Conservation (phyloP, 1,140 invertebrate genomes). For the Eciton burchellii region DNA sequence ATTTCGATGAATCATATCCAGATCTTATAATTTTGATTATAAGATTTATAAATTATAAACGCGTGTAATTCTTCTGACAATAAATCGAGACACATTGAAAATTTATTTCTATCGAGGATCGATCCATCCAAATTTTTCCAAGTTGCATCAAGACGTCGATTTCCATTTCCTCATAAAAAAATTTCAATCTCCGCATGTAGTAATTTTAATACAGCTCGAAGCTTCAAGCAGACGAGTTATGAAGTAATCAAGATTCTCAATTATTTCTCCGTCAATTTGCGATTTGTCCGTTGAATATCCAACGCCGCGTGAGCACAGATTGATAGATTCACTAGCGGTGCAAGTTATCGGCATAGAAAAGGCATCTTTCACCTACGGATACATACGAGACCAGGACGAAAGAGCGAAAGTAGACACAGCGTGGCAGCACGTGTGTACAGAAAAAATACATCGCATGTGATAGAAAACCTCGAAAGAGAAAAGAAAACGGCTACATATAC, state of each 20-base stretch:
- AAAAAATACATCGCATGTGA: slow-evolving; percentile 47
- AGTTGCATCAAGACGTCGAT: not conserved
- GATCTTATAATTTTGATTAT: not conserved
- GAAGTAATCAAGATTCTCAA: not conserved
- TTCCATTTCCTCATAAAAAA: not conserved
- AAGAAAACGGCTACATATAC: slow-evolving; percentile 22
- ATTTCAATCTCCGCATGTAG: not conserved
- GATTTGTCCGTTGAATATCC: slow-evolving; percentile 45
- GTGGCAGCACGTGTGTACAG: slow-evolving; percentile 39
- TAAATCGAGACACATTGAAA: slow-evolving; percentile 3
- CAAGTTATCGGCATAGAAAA: slow-evolving; percentile 5
- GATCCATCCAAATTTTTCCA: not conserved
- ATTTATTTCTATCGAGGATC: not conserved
- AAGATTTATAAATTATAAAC: not conserved
- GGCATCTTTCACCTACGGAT: slow-evolving; percentile 62
- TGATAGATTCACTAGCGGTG: slow-evolving; percentile 43
- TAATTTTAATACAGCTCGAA: too few relatives aligned
- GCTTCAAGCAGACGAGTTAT: not conserved
- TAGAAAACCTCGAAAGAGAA: slow-evolving; percentile 25
- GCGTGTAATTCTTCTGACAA: not conserved
- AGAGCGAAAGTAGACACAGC: slow-evolving; percentile 50
- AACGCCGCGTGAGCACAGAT: slow-evolving; percentile 19
- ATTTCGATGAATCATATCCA: too few relatives aligned
- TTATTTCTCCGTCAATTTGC: not conserved
- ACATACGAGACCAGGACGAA: slow-evolving; percentile 69